These are phyloP conservation scores for Falcaria lacertinaria DNA, from an alignment of 2,888 invertebrate genomes.

Conservation along the genomic window DNA sequence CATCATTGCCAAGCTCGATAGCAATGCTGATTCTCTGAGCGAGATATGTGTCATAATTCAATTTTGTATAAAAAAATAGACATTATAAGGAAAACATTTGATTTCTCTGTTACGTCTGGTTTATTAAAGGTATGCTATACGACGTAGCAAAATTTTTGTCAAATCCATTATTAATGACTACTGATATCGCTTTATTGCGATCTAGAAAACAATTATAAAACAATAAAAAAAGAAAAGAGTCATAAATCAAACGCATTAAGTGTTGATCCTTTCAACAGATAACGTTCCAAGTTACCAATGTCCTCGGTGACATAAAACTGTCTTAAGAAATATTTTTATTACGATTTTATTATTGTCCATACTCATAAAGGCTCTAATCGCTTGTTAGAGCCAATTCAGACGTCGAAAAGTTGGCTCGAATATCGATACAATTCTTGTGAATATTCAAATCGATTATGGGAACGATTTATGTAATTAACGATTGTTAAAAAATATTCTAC, in stretches of 20 bases:
- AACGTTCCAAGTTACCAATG: slow-evolving; percentile 18
- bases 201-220: slow-evolving; percentile 18
- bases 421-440: slow-evolving; percentile 9
- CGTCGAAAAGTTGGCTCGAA: slow-evolving; percentile 5
- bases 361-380: slow-evolving; percentile 1
- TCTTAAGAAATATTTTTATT: slow-evolving; percentile 34
- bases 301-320: slow-evolving; percentile 25
- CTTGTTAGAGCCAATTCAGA: neutral
- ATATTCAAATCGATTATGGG: neutral
- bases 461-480: slow-evolving; percentile 3
- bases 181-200: neutral
- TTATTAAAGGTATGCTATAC: too few species aligned
- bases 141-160: too few species aligned
- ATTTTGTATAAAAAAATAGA: too few species aligned
- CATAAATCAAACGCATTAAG: slow-evolving; percentile 37
- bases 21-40: too few species aligned
- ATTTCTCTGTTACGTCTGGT: too few species aligned
- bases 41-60: too few species aligned
- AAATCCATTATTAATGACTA: too few species aligned
- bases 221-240: slow-evolving; percentile 29
- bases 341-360: slow-evolving; percentile 28
- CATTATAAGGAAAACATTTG: too few species aligned
- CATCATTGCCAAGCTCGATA: too few species aligned
- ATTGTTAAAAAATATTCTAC: slow-evolving; percentile 1
- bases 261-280: slow-evolving; percentile 28